Evolutionary conservation across 1,140 invertebrate species (phyloP).

Genomic region (Archivesica marissinica): DNA sequence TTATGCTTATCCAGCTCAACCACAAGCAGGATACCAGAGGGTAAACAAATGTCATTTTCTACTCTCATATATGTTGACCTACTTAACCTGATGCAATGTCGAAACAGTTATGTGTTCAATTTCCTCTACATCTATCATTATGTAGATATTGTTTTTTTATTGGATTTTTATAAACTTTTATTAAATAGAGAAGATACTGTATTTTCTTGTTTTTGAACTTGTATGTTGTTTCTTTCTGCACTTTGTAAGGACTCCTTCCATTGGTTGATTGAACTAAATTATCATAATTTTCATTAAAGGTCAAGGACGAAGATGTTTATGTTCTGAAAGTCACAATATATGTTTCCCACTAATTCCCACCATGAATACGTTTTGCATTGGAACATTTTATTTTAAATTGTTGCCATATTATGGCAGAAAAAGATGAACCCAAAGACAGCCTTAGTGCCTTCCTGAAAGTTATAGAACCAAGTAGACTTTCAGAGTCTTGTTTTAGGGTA

Average conservation of each 20-base stretch:
- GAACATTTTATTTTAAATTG: background rate
- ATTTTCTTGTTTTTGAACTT: background rate
- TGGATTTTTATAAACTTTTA: background rate
- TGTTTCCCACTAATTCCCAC: slow-evolving; percentile 36
- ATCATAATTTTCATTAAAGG: slow-evolving; percentile 46
- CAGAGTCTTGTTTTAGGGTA: slow-evolving; percentile 28
- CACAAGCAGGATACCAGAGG: slow-evolving; percentile 41
- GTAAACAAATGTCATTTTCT: slow-evolving; percentile 9
- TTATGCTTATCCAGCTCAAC: slow-evolving; percentile 15
- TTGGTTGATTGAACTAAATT: slow-evolving; percentile 40
- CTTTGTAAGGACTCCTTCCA: slow-evolving; percentile 40
- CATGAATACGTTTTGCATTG: slow-evolving; percentile 23
- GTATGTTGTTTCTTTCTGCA: slow-evolving; percentile 13
- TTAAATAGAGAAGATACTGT: background rate
- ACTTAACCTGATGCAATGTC: background rate
- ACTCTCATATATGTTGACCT: slow-evolving; percentile 47
- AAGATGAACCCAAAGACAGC: slow-evolving; percentile 33
- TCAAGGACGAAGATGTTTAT: slow-evolving; percentile 58
- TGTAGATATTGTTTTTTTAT: too few species aligned
- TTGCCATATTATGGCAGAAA: slow-evolving; percentile 60
- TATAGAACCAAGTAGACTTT: slow-evolving; percentile 46
- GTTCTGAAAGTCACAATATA: slow-evolving; percentile 55
- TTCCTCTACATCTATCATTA: too few species aligned
- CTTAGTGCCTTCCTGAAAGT: slow-evolving; percentile 55
- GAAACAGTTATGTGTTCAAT: too few species aligned